These are phyloP conservation scores for Hylaeus volcanicus DNA, from an alignment of 1,140 invertebrate genomes.

Conservation along the genomic window DNA sequence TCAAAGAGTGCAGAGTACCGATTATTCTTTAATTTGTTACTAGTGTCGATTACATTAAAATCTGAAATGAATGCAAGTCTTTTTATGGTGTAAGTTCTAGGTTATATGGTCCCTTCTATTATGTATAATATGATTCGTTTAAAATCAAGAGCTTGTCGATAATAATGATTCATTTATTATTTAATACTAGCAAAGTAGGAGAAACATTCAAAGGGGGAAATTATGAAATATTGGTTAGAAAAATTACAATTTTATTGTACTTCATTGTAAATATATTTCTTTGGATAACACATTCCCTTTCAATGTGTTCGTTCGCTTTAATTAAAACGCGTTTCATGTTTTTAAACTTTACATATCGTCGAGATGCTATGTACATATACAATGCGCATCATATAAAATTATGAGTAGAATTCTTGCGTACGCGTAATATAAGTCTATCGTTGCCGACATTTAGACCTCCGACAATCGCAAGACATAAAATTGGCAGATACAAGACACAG, in stretches of 20 bases:
- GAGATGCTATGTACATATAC: not conserved
- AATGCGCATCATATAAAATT: slow-evolving; percentile 10
- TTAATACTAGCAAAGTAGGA: not conserved
- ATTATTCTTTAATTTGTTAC: not conserved
- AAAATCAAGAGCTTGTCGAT: not conserved
- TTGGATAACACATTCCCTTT: slow-evolving; percentile 29
- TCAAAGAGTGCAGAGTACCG: not conserved
- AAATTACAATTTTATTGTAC: slow-evolving; percentile 48
- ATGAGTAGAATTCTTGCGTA: not conserved
- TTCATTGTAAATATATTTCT: slow-evolving; percentile 55
- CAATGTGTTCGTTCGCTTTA: not conserved
- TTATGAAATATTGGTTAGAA: not conserved
- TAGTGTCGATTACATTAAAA: too few species aligned
- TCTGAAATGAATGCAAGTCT: not conserved
- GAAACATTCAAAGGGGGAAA: not conserved
- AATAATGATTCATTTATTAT: not conserved
- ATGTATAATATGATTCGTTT: too few species aligned
- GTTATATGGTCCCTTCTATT: not conserved
- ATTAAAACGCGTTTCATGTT: not conserved
- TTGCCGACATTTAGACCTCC: too few species aligned
- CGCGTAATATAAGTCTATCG: slow-evolving; percentile 1
- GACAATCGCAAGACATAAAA: slow-evolving; percentile 8
- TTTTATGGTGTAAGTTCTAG: not conserved
- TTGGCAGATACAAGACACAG: not conserved
- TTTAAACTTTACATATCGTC: not conserved